Conservation (phyloP, 2,113 vertebrate species). For the Seriola quinqueradiata region DNA sequence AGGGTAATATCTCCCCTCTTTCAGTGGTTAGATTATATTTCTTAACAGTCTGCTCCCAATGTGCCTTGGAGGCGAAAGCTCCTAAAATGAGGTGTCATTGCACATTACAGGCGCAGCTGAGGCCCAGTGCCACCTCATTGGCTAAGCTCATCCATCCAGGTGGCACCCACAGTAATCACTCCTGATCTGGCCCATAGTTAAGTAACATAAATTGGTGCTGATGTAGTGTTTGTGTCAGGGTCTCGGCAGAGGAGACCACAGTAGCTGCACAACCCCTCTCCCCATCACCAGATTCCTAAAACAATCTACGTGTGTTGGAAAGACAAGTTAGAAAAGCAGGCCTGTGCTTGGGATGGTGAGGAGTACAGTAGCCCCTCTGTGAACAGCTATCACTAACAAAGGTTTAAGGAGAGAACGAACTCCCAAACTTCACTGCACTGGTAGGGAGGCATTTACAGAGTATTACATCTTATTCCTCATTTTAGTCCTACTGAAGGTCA, state of each 20-base stretch:
- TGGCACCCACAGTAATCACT: slow-evolving; percentile 89
- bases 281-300: neutral
- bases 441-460: neutral
- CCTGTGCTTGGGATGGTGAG: too few species aligned
- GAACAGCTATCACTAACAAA: neutral
- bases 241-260: neutral
- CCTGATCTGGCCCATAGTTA: slow-evolving; percentile 88
- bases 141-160: slow-evolving; percentile 87
- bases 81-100: slow-evolving; percentile 96
- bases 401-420: neutral
- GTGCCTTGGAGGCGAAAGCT: slow-evolving; percentile 75
- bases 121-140: slow-evolving; percentile 84
- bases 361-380: neutral
- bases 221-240: slow-evolving; percentile 89
- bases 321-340: neutral
- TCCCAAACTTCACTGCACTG: neutral
- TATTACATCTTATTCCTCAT: neutral
- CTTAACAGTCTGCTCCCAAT: slow-evolving; percentile 62
- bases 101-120: slow-evolving; percentile 89
- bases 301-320: slow-evolving; percentile 6
- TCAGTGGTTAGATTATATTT: slow-evolving; percentile 83
- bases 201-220: slow-evolving; percentile 90
- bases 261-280: neutral
- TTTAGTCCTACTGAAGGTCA: neutral
- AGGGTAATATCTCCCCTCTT: slow-evolving; percentile 84